Evolutionary conservation across 2,113 vertebrate species (phyloP).

Genomic region (Aptenodytes forsteri): DNA sequence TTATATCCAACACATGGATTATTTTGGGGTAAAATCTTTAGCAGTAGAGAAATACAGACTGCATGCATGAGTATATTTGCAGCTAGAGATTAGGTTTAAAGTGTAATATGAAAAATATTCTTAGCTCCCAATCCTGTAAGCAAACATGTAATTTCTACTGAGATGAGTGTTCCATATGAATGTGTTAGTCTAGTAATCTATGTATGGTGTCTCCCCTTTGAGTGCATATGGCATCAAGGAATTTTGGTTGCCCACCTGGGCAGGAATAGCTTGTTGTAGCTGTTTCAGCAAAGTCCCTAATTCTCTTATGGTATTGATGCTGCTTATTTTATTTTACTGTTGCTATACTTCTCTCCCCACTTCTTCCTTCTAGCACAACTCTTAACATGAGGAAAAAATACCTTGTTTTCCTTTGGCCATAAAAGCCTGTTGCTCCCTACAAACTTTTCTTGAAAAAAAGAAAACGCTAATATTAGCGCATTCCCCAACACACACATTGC

Average conservation of each 20-base stretch:
- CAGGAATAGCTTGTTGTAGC: not conserved
- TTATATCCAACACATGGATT: not conserved
- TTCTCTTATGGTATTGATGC: not conserved
- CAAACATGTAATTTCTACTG: not conserved
- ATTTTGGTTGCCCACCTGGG: not conserved
- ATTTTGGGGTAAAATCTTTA: not conserved
- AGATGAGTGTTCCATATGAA: not conserved
- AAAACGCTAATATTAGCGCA: not conserved
- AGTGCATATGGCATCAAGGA: not conserved
- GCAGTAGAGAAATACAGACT: not conserved
- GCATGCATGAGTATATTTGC: not conserved
- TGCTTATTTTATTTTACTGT: not conserved
- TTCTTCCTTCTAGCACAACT: not conserved
- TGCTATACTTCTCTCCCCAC: not conserved
- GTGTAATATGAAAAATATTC: not conserved
- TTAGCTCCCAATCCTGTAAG: not conserved
- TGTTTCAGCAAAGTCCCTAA: not conserved
- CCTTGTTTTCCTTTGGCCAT: not conserved
- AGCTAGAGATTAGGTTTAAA: not conserved
- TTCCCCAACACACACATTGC: no score
- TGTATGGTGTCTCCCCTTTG: not conserved
- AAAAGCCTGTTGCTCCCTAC: not conserved
- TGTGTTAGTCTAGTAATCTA: not conserved
- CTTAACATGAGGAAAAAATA: not conserved
- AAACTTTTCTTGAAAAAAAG: not conserved